Evolutionary conservation across 2,113 vertebrate species (phyloP), one percentile per base, ranked within the genome.

Genomic region (Verasper variegatus): DNA sequence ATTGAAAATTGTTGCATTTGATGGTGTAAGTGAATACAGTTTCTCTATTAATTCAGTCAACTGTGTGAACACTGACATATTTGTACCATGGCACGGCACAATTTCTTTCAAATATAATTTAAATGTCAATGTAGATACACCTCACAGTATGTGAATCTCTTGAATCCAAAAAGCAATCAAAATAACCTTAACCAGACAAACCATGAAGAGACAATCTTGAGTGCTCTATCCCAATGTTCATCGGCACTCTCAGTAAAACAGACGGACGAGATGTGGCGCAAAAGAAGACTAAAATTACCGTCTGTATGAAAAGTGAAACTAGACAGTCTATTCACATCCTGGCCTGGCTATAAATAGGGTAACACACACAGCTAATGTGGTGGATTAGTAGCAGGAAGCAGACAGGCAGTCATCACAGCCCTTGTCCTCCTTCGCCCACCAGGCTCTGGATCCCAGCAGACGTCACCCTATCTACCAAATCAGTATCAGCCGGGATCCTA

Each of bases 261-360:
- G 75, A 74, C 56, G 64, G 76, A 55, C 1, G 37, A 78, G 82
- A 85, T 64, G 79, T 84, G 83, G 66, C 76, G 84, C 83, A 78
- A 86, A 86, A 79, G 68, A 76, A 83, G 88, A 92, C 88, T 93
- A 91, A 90, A 92, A 92, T 94, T 92, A 93, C 93, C 61, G 35
- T 87, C 89, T 82, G 76, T 88, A 93, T 94, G 93, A 93, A 94
- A 94, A 91, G 90, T 94, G 93, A 95, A 92, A 93, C 92, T 85
- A 86, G 83, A 89, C 89, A 84, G 89, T 78, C 91, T 92, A 91
- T 93, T 91, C 92, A 92, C 93, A 94, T 95, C 93, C 93, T 94
- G 92, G 84, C 78, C 63, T 52, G 78, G 81, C 92, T 94, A 94
- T 92, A 93, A 93, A 95, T 95, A 95, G 90, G 76, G 78, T 15